phyloP scores from a whole-genome alignment of 2,113 vertebrate genomes.

The Saguinus imperator region DNA sequence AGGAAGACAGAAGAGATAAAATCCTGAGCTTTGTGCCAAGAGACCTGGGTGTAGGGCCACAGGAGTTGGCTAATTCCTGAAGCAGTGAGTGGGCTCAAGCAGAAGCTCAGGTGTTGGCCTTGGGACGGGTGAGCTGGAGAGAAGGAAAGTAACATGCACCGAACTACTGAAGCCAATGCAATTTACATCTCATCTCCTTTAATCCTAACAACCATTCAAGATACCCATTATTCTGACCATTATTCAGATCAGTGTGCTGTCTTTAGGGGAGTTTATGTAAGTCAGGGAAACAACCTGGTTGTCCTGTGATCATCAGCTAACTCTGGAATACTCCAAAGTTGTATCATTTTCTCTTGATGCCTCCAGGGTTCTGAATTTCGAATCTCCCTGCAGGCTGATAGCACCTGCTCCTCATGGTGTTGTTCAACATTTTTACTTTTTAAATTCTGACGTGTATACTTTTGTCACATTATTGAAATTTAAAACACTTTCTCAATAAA shows the following conservation, averaged over 20 bases:
- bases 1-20: not conserved
- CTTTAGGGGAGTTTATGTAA: not conserved
- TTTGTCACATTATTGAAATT: not conserved
- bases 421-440: not conserved
- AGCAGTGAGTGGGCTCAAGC: not conserved
- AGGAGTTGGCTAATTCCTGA: not conserved
- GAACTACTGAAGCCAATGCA: not conserved
- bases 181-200: not conserved
- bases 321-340: not conserved
- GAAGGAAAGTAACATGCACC: not conserved
- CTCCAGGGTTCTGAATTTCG: not conserved
- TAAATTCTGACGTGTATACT: not conserved
- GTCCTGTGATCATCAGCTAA: not conserved
- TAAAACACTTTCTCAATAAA: not conserved
- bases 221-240: not conserved
- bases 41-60: not conserved
- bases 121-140: not conserved
- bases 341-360: not conserved
- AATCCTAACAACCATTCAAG: not conserved
- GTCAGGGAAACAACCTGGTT: not conserved
- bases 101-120: not conserved
- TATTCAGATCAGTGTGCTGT: not conserved
- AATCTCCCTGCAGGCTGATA: not conserved
- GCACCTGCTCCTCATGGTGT: not conserved
- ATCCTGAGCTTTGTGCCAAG: not conserved